Evolutionary conservation across 2,113 vertebrate genomes (phyloP), one percentile per base, ranked within the genome.

Genomic region (Myocastor coypus): DNA sequence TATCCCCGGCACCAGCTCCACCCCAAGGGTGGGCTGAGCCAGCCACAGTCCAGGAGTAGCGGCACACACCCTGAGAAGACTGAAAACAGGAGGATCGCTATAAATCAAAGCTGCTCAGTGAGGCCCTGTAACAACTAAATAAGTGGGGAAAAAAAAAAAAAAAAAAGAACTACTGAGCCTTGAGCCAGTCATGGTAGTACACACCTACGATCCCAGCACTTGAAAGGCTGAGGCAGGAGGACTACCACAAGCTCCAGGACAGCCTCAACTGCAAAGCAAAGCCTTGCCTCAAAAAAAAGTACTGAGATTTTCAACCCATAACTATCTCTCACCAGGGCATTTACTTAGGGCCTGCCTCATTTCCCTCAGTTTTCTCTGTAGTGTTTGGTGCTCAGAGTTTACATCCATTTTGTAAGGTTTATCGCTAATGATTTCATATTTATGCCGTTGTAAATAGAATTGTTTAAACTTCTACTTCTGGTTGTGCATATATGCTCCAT

Each of bases 401-500:
- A 12, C 24, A 81, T 9, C 12, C 85, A 52, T 69, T 91, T 71
- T 92, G 14, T 83, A 87, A 92, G 71, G 64, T 50, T 77, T 78
- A 34, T 83, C 30, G 20, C 57, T 85, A 80, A 78, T 61, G 19
- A 42, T 42, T 93, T 69, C 28, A 34, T 87, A 68, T 71, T 63
- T 50, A 32, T 87, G 50, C 42, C 59, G n/a, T 40, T 59, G 4
- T 59, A 57, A 73, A 52, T 77, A 26, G 57, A 20, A 69, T 61
- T 88, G 50, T 86, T 94, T 82, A 66, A 28, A 66, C 94, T 90
- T 37, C 40, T 22, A 32, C 37, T 71, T 93, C 28, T 89, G 42
- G 78, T 64, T 61, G 22, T 16, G 7, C 50, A 4, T 64, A 69
- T 71, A 57, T 50, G 61, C 59, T 64, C 22, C 16, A 55, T 66